A percentile compares a stretch with the other conserved stretches of the same genome.
Evolutionary conservation across 2,797 vertebrate species (phyloP).

Genomic region (Rhabdophis nuchalis): DNA sequence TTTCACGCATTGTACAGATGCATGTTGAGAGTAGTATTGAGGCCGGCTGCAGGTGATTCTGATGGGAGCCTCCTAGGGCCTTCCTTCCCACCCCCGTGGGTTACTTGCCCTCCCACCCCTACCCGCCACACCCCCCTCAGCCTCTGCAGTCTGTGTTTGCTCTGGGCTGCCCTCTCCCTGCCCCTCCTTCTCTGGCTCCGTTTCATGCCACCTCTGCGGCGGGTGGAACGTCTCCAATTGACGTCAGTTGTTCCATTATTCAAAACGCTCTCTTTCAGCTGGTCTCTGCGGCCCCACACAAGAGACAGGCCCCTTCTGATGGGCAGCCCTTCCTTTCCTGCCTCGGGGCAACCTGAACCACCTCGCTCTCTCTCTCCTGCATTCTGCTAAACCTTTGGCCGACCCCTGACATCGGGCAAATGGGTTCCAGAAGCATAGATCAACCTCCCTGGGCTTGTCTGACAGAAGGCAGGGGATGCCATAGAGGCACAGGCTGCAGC

Average conservation of each 20-base stretch:
- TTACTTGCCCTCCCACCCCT: background rate
- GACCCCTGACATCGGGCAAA: background rate
- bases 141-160: background rate
- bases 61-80: background rate
- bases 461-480: background rate
- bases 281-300: background rate
- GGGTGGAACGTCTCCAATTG: constrained; percentile 53
- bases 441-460: background rate
- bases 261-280: constrained; percentile 29
- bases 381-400: background rate
- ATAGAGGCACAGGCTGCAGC: background rate
- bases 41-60: background rate
- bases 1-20: background rate
- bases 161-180: constrained; percentile 20
- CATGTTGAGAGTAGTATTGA: background rate
- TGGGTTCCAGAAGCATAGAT: background rate
- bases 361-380: background rate
- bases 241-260: constrained; percentile 69
- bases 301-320: background rate
- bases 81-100: background rate
- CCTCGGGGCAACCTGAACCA: background rate
- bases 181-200: constrained; percentile 44
- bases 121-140: background rate
- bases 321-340: background rate
- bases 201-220: constrained; percentile 23